Percentiles rank a stretch among this genome's conserved stretches.
These are phyloP conservation scores for Archivesica marissinica DNA, from an alignment of 1,140 invertebrate genomes.

Conservation along the genomic window DNA sequence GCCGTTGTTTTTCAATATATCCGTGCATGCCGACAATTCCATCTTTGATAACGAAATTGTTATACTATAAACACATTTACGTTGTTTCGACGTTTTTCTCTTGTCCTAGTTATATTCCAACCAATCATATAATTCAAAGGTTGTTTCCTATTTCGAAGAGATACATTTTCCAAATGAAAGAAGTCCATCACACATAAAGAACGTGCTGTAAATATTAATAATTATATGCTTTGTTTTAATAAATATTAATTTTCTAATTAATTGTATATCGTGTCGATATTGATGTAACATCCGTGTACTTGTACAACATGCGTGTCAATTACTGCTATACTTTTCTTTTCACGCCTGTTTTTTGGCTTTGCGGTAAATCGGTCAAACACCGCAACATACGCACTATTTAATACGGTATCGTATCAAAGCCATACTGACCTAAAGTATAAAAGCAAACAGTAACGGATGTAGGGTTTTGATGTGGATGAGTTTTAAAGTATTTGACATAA, in stretches of 20 bases:
- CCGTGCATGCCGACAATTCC: neutral
- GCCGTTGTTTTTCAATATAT: neutral
- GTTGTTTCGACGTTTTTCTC: neutral
- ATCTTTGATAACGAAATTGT: neutral
- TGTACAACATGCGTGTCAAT: too few relatives aligned
- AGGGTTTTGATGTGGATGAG: too few relatives aligned
- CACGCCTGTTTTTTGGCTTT: too few relatives aligned
- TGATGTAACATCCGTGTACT: slow-evolving; percentile 3
- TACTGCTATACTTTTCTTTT: too few relatives aligned
- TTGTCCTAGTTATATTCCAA: neutral
- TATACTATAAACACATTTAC: neutral
- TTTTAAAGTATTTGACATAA: too few relatives aligned
- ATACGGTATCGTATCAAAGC: too few relatives aligned
- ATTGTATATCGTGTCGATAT: neutral
- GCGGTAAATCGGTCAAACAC: too few relatives aligned
- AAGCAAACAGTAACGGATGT: too few relatives aligned
- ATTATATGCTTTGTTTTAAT: too few relatives aligned
- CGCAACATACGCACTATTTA: too few relatives aligned
- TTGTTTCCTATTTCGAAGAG: neutral
- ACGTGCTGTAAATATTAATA: too few relatives aligned
- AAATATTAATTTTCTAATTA: neutral
- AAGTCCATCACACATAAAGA: neutral
- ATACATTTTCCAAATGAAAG: neutral
- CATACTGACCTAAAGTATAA: too few relatives aligned
- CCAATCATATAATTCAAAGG: neutral